Evolutionary conservation across 2,888 invertebrate species (phyloP).

Genomic region (Caprella mutica): DNA sequence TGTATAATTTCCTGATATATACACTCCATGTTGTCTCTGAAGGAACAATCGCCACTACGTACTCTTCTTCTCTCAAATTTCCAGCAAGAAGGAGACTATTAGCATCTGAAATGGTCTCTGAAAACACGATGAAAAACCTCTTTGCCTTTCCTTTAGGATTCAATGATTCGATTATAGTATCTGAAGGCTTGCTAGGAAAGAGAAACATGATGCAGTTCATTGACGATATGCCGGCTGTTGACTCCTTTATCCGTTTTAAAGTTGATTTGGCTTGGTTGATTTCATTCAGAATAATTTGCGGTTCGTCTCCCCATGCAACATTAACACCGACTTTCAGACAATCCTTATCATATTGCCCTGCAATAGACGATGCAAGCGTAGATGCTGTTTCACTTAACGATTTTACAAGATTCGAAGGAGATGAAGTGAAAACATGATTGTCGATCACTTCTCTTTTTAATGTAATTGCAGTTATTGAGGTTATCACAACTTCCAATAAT

Average conservation of each 20-base stretch:
- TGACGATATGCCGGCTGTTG: neutral
- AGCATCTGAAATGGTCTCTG: neutral
- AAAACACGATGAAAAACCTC: neutral
- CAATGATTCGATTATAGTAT: neutral
- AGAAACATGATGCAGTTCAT: slow-evolving; percentile 4
- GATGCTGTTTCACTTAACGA: too few species aligned
- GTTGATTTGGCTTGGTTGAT: too few species aligned
- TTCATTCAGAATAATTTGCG: too few species aligned
- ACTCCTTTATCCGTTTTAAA: neutral
- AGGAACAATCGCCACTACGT: slow-evolving; percentile 8
- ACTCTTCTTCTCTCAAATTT: slow-evolving; percentile 11
- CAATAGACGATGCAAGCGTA: too few species aligned
- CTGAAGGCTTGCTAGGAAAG: neutral
- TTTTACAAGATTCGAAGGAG: too few species aligned
- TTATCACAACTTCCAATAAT: too few species aligned
- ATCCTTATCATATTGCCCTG: too few species aligned
- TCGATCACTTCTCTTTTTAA: too few species aligned
- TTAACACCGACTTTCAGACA: too few species aligned
- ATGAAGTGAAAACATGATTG: too few species aligned
- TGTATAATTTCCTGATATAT: slow-evolving; percentile 12
- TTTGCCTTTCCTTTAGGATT: neutral
- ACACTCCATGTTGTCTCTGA: neutral
- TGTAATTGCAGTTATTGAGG: too few species aligned
- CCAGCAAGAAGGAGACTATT: neutral
- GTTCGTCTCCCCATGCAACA: too few species aligned